phyloP scores from a whole-genome alignment of 2,797 vertebrate species.

The Pogoniulus pusillus region DNA sequence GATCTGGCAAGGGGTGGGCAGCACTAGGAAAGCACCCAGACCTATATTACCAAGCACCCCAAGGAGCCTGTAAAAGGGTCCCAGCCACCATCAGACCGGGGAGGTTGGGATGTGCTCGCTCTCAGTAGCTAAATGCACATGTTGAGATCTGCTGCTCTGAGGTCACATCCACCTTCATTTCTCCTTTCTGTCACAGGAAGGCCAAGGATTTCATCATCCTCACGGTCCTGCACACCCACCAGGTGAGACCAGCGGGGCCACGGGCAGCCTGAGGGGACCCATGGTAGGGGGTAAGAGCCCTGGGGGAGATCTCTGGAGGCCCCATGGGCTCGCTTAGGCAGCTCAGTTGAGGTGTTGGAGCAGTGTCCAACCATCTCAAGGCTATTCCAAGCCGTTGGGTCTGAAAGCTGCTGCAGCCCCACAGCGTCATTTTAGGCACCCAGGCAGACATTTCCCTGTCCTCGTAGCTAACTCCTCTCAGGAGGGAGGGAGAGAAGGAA shows the following conservation, averaged over 20 bases:
- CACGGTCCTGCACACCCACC: constrained; percentile 94
- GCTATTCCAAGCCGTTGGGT: background rate
- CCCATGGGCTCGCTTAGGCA: background rate
- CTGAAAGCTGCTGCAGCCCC: background rate
- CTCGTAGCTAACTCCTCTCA: background rate
- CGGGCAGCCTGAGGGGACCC: background rate
- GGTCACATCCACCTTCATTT: background rate
- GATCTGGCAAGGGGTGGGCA: background rate
- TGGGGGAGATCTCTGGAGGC: background rate
- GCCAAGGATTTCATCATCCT: constrained; percentile 93
- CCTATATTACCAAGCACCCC: background rate
- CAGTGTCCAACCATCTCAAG: background rate
- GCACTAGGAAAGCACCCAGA: background rate
- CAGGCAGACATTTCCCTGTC: background rate
- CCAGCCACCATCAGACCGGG: background rate
- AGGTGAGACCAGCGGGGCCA: constrained; percentile 79
- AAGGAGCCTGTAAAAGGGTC: background rate
- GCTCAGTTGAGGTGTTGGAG: background rate
- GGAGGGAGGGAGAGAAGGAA: background rate
- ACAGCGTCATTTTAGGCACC: background rate
- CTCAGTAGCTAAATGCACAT: fast-evolving
- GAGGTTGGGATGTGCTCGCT: background rate
- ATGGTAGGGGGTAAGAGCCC: background rate
- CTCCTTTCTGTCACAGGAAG: constrained; percentile 81
- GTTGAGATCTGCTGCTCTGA: background rate